A percentile compares a stretch with the other conserved stretches of the same genome.
These are phyloP conservation scores for Cynocephalus volans DNA, from an alignment of 2,113 vertebrate species.

Conservation along the genomic window DNA sequence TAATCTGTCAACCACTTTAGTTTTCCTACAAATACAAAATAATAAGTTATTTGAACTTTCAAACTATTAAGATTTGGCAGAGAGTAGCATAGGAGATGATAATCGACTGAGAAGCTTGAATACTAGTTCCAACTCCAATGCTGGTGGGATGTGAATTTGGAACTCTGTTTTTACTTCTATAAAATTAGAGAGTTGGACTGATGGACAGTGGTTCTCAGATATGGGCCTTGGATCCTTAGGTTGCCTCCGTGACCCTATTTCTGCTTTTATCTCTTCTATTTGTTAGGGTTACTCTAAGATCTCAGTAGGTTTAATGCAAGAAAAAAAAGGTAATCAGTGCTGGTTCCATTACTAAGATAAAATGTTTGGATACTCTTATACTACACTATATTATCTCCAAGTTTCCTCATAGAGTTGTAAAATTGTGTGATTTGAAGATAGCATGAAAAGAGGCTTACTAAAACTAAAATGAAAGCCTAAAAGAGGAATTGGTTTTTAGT, in stretches of 20 bases:
- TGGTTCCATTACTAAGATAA: background rate
- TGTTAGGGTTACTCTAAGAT: background rate
- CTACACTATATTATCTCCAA: background rate
- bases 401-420: background rate
- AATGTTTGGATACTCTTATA: background rate
- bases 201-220: background rate
- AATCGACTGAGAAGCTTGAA: fast-evolving
- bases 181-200: background rate
- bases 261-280: background rate
- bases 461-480: conserved; percentile 49
- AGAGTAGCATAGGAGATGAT: background rate
- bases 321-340: background rate
- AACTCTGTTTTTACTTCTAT: background rate
- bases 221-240: no score
- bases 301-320: background rate
- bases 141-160: background rate
- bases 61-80: background rate
- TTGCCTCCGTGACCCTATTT: background rate
- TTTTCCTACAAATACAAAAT: conserved; percentile 52
- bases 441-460: background rate
- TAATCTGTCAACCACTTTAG: background rate
- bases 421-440: conserved; percentile 5
- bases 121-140: background rate
- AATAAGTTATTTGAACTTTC: background rate
- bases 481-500: background rate